A percentile compares a stretch with the other conserved stretches of the same genome.
Conservation (phyloP, 2,888 invertebrate genomes). For the Rosalia funebris region DNA sequence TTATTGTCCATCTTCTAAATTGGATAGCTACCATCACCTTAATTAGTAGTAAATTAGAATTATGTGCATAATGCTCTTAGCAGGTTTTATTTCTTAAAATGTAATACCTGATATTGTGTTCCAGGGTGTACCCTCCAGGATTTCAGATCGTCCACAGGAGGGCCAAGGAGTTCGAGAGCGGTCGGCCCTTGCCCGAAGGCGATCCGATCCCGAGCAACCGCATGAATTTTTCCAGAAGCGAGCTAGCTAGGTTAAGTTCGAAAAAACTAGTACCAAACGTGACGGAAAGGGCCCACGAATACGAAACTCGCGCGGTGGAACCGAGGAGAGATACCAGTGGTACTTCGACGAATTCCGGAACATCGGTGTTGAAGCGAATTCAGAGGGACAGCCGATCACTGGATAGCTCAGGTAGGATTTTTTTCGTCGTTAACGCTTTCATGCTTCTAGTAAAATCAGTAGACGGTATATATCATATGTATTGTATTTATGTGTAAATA, state of each 20-base stretch:
- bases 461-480: background rate
- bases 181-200: conserved; percentile 68
- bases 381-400: conserved; percentile 68
- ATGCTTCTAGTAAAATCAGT: conserved; percentile 6
- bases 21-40: too few species aligned
- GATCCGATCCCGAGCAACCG: conserved; percentile 69
- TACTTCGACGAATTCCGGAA: conserved; percentile 49
- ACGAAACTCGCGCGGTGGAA: conserved; percentile 70
- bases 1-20: too few species aligned
- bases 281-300: conserved; percentile 77
- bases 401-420: conserved; percentile 65
- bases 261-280: conserved; percentile 79
- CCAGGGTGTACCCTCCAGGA: conserved; percentile 59
- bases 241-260: conserved; percentile 71
- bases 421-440: too few species aligned
- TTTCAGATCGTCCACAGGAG: conserved; percentile 78
- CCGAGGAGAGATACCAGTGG: conserved; percentile 54
- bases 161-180: conserved; percentile 78
- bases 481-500: conserved; percentile 5
- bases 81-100: too few species aligned
- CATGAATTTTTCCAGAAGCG: conserved; percentile 75
- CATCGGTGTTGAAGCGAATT: conserved; percentile 52
- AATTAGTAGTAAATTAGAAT: too few species aligned
- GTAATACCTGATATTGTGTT: conserved; percentile 29
- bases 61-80: too few species aligned